A percentile compares a stretch with the other conserved stretches of the same genome.
Evolutionary conservation across 2,888 invertebrate genomes (phyloP).

Genomic region (Xestia c-nigrum): DNA sequence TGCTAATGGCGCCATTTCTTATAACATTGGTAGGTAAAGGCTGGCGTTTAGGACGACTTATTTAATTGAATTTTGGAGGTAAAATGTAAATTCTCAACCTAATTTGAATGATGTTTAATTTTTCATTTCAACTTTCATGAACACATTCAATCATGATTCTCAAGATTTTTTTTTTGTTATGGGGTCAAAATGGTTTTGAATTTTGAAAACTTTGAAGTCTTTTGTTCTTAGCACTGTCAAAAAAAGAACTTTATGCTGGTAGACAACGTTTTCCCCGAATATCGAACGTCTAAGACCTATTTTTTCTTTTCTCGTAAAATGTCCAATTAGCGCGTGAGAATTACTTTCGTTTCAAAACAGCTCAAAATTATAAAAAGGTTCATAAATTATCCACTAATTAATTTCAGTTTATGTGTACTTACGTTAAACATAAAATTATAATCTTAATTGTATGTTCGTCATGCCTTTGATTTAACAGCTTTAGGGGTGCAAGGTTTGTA

Average conservation of each 20-base stretch:
- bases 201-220: not conserved
- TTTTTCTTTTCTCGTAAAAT: not conserved
- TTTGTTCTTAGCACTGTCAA: not conserved
- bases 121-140: not conserved
- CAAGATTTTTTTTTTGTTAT: not conserved
- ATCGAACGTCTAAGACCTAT: not conserved
- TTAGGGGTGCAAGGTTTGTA: constrained; percentile 17
- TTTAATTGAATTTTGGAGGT: not conserved
- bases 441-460: constrained; percentile 45
- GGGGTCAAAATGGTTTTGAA: too few relatives aligned
- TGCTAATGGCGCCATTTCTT: not conserved
- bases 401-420: constrained; percentile 15
- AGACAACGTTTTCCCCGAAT: too few relatives aligned
- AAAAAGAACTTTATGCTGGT: not conserved
- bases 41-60: too few relatives aligned
- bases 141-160: not conserved
- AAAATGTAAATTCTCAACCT: not conserved
- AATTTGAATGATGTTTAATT: not conserved
- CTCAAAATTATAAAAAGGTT: constrained; percentile 1
- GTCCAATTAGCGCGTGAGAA: not conserved
- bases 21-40: too few relatives aligned
- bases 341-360: not conserved
- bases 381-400: constrained; percentile 27
- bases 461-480: constrained; percentile 45
- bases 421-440: constrained; percentile 9